Evolutionary conservation across 2,113 vertebrate genomes (phyloP), one percentile per base, ranked within the genome.

Genomic region (Numenius arquata): DNA sequence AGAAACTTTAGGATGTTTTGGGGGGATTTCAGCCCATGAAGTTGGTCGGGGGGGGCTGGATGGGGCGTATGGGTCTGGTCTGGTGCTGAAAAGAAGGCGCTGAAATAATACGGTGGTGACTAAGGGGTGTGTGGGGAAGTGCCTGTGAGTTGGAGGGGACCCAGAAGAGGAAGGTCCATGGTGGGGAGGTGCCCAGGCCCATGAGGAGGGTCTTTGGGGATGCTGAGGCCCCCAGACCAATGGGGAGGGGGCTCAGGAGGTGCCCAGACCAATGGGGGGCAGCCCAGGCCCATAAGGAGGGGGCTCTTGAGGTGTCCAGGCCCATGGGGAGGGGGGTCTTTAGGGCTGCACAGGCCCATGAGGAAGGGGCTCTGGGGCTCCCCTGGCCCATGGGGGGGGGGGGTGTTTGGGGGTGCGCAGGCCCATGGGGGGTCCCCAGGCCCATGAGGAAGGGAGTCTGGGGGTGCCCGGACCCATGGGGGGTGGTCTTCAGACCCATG

Each of bases 11-110:
- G 52, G 52, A 9, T 36, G 16, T 65, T 41, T 50, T 1, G 26
- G 36, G 43, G 22, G 8, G 26, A 58, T 58, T 48, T 58, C 59
- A 38, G 17, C 58, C 36, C 13, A 5, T 34, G 36, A 36, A 43
- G 62, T 20, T 67, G 72, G 41, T 27, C 34, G 29, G 36, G 32
- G 45, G 45, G 25, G 19, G 13, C 50, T 27, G n/a, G 41, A 27
- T 32, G 27, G 70, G 82, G 27, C 0, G 1, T 13, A 55, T 0
- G 6, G 34, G 58, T 7, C 48, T 1, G 1, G 19, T 36, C 32
- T 12, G 21, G 34, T 26, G 7, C 30, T 30, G 32, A 36, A 62
- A 25, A 48, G 22, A 23, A 30, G n/a, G 27, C 0, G 1, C 66
- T 71, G 80, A 41, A 61, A 50, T 53, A 45, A 30, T 13, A 26